These are phyloP conservation scores for Orthosia gothica DNA, from an alignment of 2,888 invertebrate genomes.

Conservation along the genomic window DNA sequence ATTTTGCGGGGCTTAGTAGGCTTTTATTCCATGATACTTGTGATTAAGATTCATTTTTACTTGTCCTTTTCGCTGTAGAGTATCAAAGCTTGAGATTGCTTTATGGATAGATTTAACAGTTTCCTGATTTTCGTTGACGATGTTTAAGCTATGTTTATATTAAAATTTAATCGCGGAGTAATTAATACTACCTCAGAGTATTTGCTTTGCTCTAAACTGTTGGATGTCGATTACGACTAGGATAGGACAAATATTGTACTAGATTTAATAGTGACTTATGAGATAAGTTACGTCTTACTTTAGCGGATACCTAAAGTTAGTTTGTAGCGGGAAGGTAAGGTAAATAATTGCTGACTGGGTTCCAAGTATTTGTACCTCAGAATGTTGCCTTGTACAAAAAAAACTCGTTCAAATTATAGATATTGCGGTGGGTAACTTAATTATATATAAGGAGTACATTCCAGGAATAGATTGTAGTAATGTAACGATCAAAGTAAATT, in stretches of 20 bases:
- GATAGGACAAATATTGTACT: slow-evolving; percentile 55
- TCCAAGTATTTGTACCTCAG: slow-evolving; percentile 53
- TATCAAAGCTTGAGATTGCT: slow-evolving; percentile 70
- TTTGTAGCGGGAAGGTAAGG: slow-evolving; percentile 43
- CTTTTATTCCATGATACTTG: slow-evolving; percentile 80
- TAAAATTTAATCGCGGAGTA: slow-evolving; percentile 48
- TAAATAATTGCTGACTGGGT: slow-evolving; percentile 53
- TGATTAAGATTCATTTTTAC: slow-evolving; percentile 83
- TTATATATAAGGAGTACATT: slow-evolving; percentile 22
- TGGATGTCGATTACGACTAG: slow-evolving; percentile 52
- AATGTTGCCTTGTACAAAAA: slow-evolving; percentile 31
- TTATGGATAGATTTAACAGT: slow-evolving; percentile 67
- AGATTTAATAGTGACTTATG: slow-evolving; percentile 49
- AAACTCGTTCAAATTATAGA: slow-evolving; percentile 5
- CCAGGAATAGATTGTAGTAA: neutral
- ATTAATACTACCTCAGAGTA: slow-evolving; percentile 40
- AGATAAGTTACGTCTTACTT: slow-evolving; percentile 48
- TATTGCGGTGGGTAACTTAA: slow-evolving; percentile 37
- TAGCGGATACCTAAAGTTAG: slow-evolving; percentile 44
- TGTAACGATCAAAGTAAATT: slow-evolving; percentile 2
- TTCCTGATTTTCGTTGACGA: slow-evolving; percentile 65
- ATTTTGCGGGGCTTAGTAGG: slow-evolving; percentile 75
- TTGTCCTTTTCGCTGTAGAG: slow-evolving; percentile 68
- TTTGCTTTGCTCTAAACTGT: slow-evolving; percentile 41
- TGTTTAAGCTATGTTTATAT: slow-evolving; percentile 59